Base-by-base conservation (phyloP, 2,113 vertebrate species). In the Hypocryptadius cinnamomeus region DNA sequence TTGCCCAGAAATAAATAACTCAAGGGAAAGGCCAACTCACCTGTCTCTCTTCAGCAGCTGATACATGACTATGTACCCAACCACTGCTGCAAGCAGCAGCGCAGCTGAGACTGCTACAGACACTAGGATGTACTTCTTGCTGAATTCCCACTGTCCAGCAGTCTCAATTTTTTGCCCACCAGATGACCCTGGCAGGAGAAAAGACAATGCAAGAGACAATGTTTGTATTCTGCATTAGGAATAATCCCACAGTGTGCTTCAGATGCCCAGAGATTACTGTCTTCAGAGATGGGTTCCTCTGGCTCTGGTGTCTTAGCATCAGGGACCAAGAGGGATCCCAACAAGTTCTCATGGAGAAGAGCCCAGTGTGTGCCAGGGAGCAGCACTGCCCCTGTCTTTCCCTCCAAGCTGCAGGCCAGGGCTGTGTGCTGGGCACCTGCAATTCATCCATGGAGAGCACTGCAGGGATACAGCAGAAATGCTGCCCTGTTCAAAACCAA, bases 121-220 rank as follows among this genome's bases (percentile, higher is more conserved):
- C 0, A 1, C 9, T 8, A 79, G 6, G 8, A 79, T 15, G 13
- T 35, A 79, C 16, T 25, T 35, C 35, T 48, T 79, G 13, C 24
- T 23, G 3, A 23, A 2, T 3, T 21, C 3, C 65, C 19, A 17
- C 1, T 24, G 5, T 50, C 13, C 11, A 35, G 8, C 10, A 50
- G 13, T 25, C 9, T 66, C 0, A 0, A 2, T 10, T 25, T 35
- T 42, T 25, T 48, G 9, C 10, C 2, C 15, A n/a, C 4, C 0
- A 65, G 23, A 19, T 48, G 70, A 84, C 19, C 28, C 84, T 87
- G 10, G 47, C 7, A 61, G 39, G 10, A 78, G 23, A 39, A n/a
- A 69, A 44, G 37, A 60, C 22, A 69, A 42, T 5, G 6, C 19
- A 53, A n/a, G 15, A 45, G 15, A n/a, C 7, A 39, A 2, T 1